Evolutionary conservation across 2,113 vertebrate genomes (phyloP).

Genomic region (Alaudala cheleensis): DNA sequence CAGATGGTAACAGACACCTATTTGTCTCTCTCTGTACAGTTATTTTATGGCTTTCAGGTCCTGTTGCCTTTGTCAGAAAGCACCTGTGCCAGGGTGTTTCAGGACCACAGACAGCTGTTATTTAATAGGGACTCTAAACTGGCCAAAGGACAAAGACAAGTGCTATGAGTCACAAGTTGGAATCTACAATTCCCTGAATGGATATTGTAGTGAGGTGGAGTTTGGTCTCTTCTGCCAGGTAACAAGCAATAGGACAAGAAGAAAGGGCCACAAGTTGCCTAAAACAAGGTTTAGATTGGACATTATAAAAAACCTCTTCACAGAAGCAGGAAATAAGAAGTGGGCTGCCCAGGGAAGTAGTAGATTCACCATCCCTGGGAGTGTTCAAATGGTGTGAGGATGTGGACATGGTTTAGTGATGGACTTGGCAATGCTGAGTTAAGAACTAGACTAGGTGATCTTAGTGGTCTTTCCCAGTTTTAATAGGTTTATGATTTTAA

Average conservation of each 20-base stretch:
- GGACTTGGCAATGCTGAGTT: not conserved
- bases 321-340: not conserved
- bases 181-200: not conserved
- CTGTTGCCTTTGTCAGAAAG: not conserved
- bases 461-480: not conserved
- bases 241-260: not conserved
- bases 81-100: not conserved
- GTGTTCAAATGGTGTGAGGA: not conserved
- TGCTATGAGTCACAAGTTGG: rapidly evolving
- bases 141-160: not conserved
- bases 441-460: not conserved
- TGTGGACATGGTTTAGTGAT: not conserved
- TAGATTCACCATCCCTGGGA: not conserved
- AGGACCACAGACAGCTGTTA: not conserved
- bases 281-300: not conserved
- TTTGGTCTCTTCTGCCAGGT: not conserved
- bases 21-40: not conserved
- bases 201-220: not conserved
- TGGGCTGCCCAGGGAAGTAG: not conserved
- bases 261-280: not conserved
- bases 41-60: not conserved
- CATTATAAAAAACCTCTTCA: not conserved
- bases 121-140: not conserved
- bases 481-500: not conserved
- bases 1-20: not conserved